These are phyloP conservation scores for Prostheceraeus crozeri DNA, from an alignment of 2,888 invertebrate genomes.

Conservation along the genomic window DNA sequence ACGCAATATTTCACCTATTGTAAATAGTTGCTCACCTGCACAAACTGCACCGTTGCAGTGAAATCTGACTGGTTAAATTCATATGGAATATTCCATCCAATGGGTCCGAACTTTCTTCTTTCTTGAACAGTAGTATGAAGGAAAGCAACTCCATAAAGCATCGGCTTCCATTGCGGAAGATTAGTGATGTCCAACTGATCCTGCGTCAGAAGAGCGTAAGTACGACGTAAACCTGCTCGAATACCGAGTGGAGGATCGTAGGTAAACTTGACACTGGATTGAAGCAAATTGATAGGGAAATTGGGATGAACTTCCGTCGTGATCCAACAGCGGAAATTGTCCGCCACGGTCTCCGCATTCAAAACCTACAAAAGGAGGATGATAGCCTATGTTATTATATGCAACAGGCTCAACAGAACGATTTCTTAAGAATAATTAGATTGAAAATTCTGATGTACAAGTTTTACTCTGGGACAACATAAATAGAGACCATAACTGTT, in stretches of 20 bases:
- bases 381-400: no score
- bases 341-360: constrained; percentile 67
- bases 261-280: constrained; percentile 92
- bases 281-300: constrained; percentile 76
- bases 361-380: constrained; percentile 43
- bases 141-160: constrained; percentile 85
- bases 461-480: no score
- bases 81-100: constrained; percentile 93
- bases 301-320: constrained; percentile 86
- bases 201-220: constrained; percentile 73
- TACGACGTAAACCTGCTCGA: constrained; percentile 81
- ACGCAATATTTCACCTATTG: no score
- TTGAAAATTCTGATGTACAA: no score
- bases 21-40: no score
- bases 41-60: constrained; percentile 84
- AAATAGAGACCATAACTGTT: no score
- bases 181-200: constrained; percentile 78
- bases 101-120: constrained; percentile 83
- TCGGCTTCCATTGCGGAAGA: constrained; percentile 82
- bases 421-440: no score
- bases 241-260: constrained; percentile 95
- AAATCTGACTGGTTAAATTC: constrained; percentile 95
- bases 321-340: constrained; percentile 79
- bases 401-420: no score
- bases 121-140: constrained; percentile 90